A percentile compares a stretch with the other conserved stretches of the same genome.
Conservation (phyloP, 2,888 invertebrate genomes). For the Drosophila robusta region DNA sequence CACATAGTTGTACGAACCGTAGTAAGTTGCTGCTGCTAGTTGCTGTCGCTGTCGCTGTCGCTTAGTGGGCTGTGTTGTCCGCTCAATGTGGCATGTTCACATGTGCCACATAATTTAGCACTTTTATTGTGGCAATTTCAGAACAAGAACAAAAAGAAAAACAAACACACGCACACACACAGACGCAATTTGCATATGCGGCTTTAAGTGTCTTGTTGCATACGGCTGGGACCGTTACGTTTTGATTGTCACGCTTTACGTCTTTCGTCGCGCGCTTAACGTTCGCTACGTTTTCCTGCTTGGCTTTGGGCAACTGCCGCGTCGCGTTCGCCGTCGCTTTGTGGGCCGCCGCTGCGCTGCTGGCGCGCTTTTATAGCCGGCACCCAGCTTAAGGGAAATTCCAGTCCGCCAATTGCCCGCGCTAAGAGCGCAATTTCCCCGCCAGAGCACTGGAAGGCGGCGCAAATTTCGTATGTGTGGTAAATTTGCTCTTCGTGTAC, state of each 20-base stretch:
- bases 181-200: constrained; percentile 16
- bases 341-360: constrained; percentile 33
- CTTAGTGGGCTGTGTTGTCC: neutral
- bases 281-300: constrained; percentile 6
- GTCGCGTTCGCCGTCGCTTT: constrained; percentile 57
- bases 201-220: constrained; percentile 19
- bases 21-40: neutral
- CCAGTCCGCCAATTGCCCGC: neutral
- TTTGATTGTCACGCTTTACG: constrained; percentile 21
- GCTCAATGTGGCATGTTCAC: constrained; percentile 26
- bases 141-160: constrained; percentile 27
- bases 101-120: constrained; percentile 42
- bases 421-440: constrained; percentile 20
- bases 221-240: constrained; percentile 24
- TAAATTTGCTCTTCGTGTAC: constrained; percentile 21
- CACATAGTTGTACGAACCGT: constrained; percentile 26
- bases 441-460: constrained; percentile 5
- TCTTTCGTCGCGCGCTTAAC: constrained; percentile 20
- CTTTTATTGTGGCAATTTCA: constrained; percentile 29
- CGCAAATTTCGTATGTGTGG: neutral
- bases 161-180: neutral
- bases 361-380: constrained; percentile 58
- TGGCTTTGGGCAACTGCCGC: constrained; percentile 37
- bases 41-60: neutral
- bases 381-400: constrained; percentile 41